phyloP scores from a whole-genome alignment of 2,888 invertebrate genomes.

The Catocala nupta region DNA sequence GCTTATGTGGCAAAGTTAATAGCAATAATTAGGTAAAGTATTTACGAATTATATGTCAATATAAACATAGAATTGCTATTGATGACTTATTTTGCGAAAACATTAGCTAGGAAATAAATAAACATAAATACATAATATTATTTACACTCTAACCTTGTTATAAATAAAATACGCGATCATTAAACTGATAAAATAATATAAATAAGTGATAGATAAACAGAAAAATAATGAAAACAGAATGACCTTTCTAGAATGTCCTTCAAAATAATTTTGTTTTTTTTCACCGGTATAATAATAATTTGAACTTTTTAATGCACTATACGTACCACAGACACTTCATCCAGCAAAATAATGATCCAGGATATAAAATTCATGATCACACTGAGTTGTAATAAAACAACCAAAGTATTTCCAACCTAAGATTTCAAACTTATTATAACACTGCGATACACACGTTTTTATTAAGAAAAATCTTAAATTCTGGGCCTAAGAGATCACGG shows the following conservation, averaged over 20 bases:
- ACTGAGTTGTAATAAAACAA: constrained; percentile 69
- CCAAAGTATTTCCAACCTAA: constrained; percentile 71
- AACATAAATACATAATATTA: too few species aligned
- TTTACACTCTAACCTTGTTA: too few species aligned
- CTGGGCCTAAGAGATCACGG: constrained; percentile 27
- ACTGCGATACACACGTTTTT: constrained; percentile 66
- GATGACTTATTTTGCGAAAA: too few species aligned
- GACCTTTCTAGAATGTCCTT: constrained; percentile 63
- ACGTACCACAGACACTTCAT: constrained; percentile 83
- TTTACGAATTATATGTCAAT: too few species aligned
- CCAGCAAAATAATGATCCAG: constrained; percentile 62
- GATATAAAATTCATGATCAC: constrained; percentile 57
- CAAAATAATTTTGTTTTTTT: constrained; percentile 51
- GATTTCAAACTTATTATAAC: constrained; percentile 62
- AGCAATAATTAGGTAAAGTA: too few species aligned
- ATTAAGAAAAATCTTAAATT: constrained; percentile 44
- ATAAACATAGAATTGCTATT: too few species aligned
- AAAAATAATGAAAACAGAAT: constrained; percentile 40
- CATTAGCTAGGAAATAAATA: too few species aligned
- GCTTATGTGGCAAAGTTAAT: too few species aligned
- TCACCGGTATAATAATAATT: constrained; percentile 20
- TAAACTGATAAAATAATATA: too few species aligned
- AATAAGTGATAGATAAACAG: constrained; percentile 1
- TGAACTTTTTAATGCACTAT: constrained; percentile 32
- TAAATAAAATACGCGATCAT: too few species aligned